Evolutionary conservation across 2,113 vertebrate species (phyloP).

Genomic region (Thunnus thynnus): DNA sequence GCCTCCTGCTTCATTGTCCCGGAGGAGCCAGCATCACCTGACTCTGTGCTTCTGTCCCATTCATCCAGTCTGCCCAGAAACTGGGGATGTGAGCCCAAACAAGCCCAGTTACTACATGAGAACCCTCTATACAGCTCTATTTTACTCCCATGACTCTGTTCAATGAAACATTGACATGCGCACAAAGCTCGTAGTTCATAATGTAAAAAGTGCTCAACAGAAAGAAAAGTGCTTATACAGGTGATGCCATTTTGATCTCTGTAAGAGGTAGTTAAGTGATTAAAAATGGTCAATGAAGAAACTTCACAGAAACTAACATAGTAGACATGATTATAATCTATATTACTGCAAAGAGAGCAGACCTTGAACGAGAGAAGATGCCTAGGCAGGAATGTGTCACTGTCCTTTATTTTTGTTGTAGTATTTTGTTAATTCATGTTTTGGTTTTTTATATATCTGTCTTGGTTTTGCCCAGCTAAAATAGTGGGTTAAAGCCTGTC

Average conservation of each 20-base stretch:
- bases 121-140: neutral
- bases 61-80: neutral
- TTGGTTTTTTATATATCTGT: constrained; percentile 50
- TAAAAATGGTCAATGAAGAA: neutral
- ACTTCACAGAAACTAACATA: constrained; percentile 24
- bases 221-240: neutral
- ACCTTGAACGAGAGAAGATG: neutral
- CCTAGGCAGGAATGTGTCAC: constrained; percentile 36
- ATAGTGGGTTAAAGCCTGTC: constrained; percentile 35
- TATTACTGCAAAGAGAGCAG: neutral
- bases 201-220: neutral
- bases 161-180: constrained; percentile 14
- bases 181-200: constrained; percentile 14
- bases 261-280: neutral
- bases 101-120: constrained; percentile 5
- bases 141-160: neutral
- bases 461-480: constrained; percentile 15
- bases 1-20: constrained; percentile 30
- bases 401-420: constrained; percentile 45
- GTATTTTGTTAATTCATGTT: constrained; percentile 48
- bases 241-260: constrained; percentile 1
- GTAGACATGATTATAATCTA: neutral
- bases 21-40: constrained; percentile 19
- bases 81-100: neutral
- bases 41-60: neutral